Conservation (phyloP, 1,140 invertebrate genomes). For the Semibalanus balanoides region DNA sequence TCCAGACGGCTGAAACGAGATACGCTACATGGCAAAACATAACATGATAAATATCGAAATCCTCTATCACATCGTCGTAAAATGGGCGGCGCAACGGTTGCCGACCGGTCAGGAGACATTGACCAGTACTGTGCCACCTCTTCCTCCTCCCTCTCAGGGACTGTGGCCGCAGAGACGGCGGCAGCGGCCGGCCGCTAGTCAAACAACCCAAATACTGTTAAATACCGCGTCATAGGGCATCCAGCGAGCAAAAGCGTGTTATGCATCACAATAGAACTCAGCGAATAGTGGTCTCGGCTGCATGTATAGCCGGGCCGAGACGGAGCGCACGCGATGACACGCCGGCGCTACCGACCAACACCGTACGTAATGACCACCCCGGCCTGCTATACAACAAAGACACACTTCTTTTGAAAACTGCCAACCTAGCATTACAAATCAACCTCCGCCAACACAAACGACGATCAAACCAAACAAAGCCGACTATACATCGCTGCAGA, state of each 20-base stretch:
- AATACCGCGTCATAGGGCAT: not conserved
- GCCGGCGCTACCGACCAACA: too few relatives aligned
- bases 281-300: not conserved
- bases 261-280: not conserved
- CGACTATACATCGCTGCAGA: too few relatives aligned
- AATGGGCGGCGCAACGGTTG: not conserved
- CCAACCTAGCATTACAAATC: too few relatives aligned
- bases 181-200: not conserved
- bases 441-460: too few relatives aligned
- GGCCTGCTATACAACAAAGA: too few relatives aligned
- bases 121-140: not conserved
- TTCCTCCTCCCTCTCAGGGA: too few relatives aligned
- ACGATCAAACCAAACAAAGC: too few relatives aligned
- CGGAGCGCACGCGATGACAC: too few relatives aligned
- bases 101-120: not conserved
- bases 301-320: too few relatives aligned
- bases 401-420: too few relatives aligned
- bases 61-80: not conserved
- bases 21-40: not conserved
- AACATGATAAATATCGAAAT: not conserved
- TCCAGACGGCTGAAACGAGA: not conserved
- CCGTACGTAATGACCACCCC: too few relatives aligned
- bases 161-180: too few relatives aligned
- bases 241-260: not conserved
- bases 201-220: not conserved